Percentiles rank a stretch among this genome's conserved stretches.
phyloP scores from a whole-genome alignment of 2,113 vertebrate genomes.

The Microcebus ravelobensis region DNA sequence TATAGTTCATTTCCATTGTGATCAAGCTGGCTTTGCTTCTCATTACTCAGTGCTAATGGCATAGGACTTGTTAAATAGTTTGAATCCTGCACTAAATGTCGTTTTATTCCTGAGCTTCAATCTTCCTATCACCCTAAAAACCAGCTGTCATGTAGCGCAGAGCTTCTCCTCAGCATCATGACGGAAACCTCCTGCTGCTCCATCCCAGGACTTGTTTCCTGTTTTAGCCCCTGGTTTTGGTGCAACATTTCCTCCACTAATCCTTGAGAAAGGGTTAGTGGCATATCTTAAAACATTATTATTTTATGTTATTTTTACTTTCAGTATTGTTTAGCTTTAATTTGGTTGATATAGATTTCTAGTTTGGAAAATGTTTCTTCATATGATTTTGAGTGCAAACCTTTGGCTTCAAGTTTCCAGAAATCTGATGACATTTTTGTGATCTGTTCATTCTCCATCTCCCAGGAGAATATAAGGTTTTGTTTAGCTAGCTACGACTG shows the following conservation, averaged over 20 bases:
- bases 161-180: background rate
- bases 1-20: background rate
- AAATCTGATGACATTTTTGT: background rate
- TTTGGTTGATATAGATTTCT: background rate
- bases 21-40: background rate
- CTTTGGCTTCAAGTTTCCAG: background rate
- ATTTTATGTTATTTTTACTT: background rate
- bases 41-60: background rate
- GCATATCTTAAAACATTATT: background rate
- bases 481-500: background rate
- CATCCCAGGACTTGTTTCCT: background rate
- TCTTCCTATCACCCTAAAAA: background rate
- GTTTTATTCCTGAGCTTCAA: background rate
- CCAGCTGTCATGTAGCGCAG: background rate
- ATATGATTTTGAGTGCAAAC: background rate
- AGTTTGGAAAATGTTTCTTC: background rate
- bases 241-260: background rate
- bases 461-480: background rate
- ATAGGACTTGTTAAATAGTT: background rate
- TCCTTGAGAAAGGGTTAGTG: background rate
- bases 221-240: too few relatives aligned
- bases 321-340: background rate
- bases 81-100: background rate
- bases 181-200: background rate
- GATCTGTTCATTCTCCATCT: background rate